Percentiles rank a stretch among this genome's conserved stretches.
phyloP scores from a whole-genome alignment of 2,888 invertebrate species.

The Hofmannophila pseudospretella region DNA sequence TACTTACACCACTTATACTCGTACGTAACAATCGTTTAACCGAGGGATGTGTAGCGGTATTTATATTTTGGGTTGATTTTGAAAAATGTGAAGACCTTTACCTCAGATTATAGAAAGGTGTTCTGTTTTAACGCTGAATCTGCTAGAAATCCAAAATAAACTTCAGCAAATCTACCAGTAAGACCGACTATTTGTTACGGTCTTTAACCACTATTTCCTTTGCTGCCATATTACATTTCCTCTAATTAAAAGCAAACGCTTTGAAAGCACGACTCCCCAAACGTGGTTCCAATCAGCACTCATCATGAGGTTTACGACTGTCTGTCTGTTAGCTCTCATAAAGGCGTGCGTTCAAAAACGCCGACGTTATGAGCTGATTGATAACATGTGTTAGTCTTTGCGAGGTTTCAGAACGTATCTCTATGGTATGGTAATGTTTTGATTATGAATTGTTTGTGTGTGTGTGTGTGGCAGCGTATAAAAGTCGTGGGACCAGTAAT shows the following conservation, averaged over 20 bases:
- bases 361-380: conserved; percentile 53
- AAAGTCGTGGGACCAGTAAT: not conserved
- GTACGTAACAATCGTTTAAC: no score
- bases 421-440: conserved; percentile 10
- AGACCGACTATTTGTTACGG: conserved; percentile 22
- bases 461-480: not conserved
- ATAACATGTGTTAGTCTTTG: conserved; percentile 57
- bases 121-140: no score
- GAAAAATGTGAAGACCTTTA: no score
- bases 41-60: no score
- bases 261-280: conserved; percentile 26
- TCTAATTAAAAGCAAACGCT: conserved; percentile 65
- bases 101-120: no score
- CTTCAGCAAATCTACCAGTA: not conserved
- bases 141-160: no score
- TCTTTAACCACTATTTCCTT: conserved; percentile 35
- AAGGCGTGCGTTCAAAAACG: conserved; percentile 49
- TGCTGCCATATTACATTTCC: conserved; percentile 45
- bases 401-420: conserved; percentile 24
- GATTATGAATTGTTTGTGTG: conserved; percentile 4
- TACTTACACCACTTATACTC: conserved; percentile 20
- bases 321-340: conserved; percentile 58
- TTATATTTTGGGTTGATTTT: no score
- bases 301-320: conserved; percentile 65
- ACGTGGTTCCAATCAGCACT: conserved; percentile 68